Conservation (phyloP, 2,888 invertebrate genomes). For the Caenorhabditis japonica region DNA sequence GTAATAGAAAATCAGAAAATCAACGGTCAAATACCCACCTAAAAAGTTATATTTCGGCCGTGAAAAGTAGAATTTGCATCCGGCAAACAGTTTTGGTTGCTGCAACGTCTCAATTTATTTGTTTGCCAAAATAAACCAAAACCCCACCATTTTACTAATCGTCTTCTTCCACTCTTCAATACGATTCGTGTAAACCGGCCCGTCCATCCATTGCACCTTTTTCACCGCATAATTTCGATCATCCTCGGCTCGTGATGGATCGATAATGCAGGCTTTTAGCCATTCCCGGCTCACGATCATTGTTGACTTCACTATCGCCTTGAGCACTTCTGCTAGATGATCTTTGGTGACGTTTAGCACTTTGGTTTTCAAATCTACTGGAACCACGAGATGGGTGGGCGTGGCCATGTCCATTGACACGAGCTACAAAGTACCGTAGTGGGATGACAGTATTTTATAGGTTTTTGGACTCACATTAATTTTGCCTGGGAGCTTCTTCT, state of each 20-base stretch:
- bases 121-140: not conserved
- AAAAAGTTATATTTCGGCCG: conserved; percentile 30
- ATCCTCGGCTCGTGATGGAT: conserved; percentile 25
- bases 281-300: conserved; percentile 39
- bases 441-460: not conserved
- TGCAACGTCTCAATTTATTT: no score
- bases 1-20: not conserved
- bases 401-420: conserved; percentile 30
- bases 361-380: conserved; percentile 17
- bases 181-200: conserved; percentile 24
- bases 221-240: conserved; percentile 29
- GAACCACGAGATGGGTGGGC: conserved; percentile 36
- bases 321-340: conserved; percentile 16
- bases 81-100: conserved; percentile 55
- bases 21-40: conserved; percentile 43
- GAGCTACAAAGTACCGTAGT: conserved; percentile 16
- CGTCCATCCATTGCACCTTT: conserved; percentile 42
- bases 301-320: conserved; percentile 43
- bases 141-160: conserved; percentile 29
- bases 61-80: conserved; percentile 55
- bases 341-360: conserved; percentile 41
- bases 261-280: conserved; percentile 35
- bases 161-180: conserved; percentile 44
- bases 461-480: conserved; percentile 37
- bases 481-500: conserved; percentile 34